These are phyloP conservation scores for Drosophila mettleri DNA, from an alignment of 2,888 invertebrate species.

Conservation along the genomic window DNA sequence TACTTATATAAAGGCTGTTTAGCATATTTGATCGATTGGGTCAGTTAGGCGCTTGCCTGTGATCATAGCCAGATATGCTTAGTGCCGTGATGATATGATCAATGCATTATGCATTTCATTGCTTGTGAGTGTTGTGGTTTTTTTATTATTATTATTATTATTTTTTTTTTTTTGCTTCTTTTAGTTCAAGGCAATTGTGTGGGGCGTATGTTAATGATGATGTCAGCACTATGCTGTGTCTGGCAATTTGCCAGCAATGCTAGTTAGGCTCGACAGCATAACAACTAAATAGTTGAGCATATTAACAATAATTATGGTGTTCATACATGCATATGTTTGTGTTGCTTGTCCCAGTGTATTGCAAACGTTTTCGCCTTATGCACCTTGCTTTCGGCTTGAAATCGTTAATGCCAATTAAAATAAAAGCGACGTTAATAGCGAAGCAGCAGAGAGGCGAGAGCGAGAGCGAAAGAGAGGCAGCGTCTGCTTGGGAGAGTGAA, in stretches of 20 bases:
- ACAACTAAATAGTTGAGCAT: slow-evolving; percentile 12
- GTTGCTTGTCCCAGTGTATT: slow-evolving; percentile 16
- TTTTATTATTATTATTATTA: no score
- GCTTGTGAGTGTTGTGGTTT: not conserved
- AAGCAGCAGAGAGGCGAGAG: slow-evolving; percentile 1
- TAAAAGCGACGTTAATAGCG: slow-evolving; percentile 59
- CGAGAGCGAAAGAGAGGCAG: slow-evolving; percentile 21
- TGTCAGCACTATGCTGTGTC: slow-evolving; percentile 44
- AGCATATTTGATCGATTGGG: slow-evolving; percentile 24
- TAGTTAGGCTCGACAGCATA: slow-evolving; percentile 1
- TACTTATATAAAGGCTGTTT: slow-evolving; percentile 5
- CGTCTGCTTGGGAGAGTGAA: slow-evolving; percentile 1
- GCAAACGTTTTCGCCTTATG: slow-evolving; percentile 23
- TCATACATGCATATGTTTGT: not conserved
- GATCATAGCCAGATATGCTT: not conserved
- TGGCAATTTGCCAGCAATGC: slow-evolving; percentile 17
- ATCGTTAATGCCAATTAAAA: slow-evolving; percentile 65
- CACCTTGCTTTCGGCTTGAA: slow-evolving; percentile 45
- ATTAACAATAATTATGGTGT: slow-evolving; percentile 23
- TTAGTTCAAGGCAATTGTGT: slow-evolving; percentile 3
- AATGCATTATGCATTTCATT: slow-evolving; percentile 1
- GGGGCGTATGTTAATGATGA: slow-evolving; percentile 39
- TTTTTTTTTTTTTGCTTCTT: not conserved
- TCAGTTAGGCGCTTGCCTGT: not conserved
- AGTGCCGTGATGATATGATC: not conserved